Evolutionary conservation across 2,888 invertebrate species (phyloP), one percentile per base, ranked within the genome.

Genomic region (Caenorhabditis plicata): DNA sequence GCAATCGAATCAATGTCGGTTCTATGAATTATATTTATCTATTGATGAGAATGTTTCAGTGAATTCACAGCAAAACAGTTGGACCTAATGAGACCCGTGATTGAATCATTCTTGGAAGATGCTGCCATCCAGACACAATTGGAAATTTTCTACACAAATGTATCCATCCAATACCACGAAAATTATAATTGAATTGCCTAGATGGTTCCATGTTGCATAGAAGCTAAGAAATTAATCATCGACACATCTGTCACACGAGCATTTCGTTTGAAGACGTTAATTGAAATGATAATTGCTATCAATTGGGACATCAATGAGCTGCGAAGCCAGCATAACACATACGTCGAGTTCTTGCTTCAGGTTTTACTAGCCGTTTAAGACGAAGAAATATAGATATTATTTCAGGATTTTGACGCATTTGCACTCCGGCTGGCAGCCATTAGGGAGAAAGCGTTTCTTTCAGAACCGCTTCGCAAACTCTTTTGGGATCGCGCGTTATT

Each of bases 401-500:
- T 55, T 47, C 52, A 76, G 69, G 74, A 78, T 22, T 64, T 69
- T 31, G 68, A 69, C 32, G 53, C 54, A 0, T 70, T 75, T 48
- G 27, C 50, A 1, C 45, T 66, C 15, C 67, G 71, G 5, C 33
- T 78, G 8, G 56, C 32, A 11, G n/a, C 55, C 5, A 48, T 71
- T 4, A 56, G 43, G 8, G 55, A 62, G n/a, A 25, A 11, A 26
- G 42, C 13, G 11, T 7, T 27, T 0, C 43, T 65, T 15, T 48
- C 57, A 5, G 39, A 49, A 13, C 19, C 35, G 1, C 53, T 53
- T 25, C 46, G 51, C 22, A 47, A 46, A 22, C 40, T 88, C 0
- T 83, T 95, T 5, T 96, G 94, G 95, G 88, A 90, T 75, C 89
- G 89, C 81, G 87, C 91, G 41, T 88, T 92, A 0, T 88, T 90